Percentiles rank a stretch among this genome's conserved stretches.
These are phyloP conservation scores for Cerastis leucographa DNA, from an alignment of 2,888 invertebrate genomes.

Conservation along the genomic window DNA sequence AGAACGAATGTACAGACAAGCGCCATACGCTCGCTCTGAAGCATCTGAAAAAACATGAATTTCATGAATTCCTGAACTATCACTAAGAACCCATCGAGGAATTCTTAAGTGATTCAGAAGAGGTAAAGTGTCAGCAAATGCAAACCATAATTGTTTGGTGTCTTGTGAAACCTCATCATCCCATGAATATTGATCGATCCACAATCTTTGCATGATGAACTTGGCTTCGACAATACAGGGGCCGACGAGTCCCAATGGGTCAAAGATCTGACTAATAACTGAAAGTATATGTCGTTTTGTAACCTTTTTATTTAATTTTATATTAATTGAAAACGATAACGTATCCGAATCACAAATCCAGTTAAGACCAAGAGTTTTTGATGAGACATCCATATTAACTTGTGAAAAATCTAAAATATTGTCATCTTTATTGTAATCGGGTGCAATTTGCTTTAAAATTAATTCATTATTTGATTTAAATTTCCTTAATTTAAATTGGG, in stretches of 20 bases:
- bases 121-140: not conserved
- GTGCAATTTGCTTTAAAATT: too few relatives aligned
- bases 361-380: slow-evolving; percentile 11
- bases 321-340: slow-evolving; percentile 4
- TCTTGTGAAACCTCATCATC: not conserved
- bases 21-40: too few relatives aligned
- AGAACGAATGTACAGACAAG: too few relatives aligned
- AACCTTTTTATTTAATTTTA: not conserved
- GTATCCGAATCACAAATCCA: slow-evolving; percentile 7
- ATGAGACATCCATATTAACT: too few relatives aligned
- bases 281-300: slow-evolving; percentile 6
- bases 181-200: not conserved
- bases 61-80: too few relatives aligned
- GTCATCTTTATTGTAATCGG: too few relatives aligned
- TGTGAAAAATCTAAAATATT: too few relatives aligned
- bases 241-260: slow-evolving; percentile 14
- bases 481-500: too few relatives aligned
- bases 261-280: slow-evolving; percentile 11
- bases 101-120: not conserved
- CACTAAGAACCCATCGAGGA: too few relatives aligned
- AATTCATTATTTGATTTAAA: too few relatives aligned
- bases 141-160: not conserved
- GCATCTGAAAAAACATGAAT: too few relatives aligned
- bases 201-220: not conserved
- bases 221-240: slow-evolving; percentile 18